phyloP scores from a whole-genome alignment of 30 jellyfish, hydroid and myxozoan genomes.

The Aurelia aurita complex sp. Pacific region DNA sequence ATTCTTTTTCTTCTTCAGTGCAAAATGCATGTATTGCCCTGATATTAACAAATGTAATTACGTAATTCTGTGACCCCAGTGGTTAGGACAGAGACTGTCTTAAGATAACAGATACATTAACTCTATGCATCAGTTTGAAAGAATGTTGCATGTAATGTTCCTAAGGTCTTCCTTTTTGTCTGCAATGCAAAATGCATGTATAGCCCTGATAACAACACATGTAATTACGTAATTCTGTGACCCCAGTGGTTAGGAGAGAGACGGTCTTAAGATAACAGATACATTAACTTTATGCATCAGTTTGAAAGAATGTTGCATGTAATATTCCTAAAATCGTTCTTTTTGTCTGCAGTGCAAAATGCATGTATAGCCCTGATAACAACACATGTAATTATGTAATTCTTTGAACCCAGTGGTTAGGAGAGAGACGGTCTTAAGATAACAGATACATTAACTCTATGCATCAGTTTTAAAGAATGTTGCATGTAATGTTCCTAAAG shows the following conservation, averaged over 20 bases:
- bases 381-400: too few species aligned
- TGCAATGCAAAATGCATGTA: conserved; percentile 68
- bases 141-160: background rate
- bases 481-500: background rate
- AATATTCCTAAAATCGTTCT: background rate
- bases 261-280: too few species aligned
- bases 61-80: too few species aligned
- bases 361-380: conserved; percentile 83
- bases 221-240: too few species aligned
- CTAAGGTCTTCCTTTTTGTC: background rate
- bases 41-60: conserved; percentile 7
- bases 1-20: conserved; percentile 7
- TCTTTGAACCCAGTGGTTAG: too few species aligned
- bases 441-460: background rate
- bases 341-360: conserved; percentile 58
- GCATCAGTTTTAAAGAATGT: background rate
- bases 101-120: too few species aligned
- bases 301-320: background rate
- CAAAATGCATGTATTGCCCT: conserved; percentile 84
- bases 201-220: conserved; percentile 69
- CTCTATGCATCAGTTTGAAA: background rate
- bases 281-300: background rate
- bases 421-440: too few species aligned
- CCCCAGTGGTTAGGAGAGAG: too few species aligned
- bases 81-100: too few species aligned